Evolutionary conservation across 2,888 invertebrate genomes (phyloP), one percentile per base, ranked within the genome.

Genomic region (Thalpophila matura): DNA sequence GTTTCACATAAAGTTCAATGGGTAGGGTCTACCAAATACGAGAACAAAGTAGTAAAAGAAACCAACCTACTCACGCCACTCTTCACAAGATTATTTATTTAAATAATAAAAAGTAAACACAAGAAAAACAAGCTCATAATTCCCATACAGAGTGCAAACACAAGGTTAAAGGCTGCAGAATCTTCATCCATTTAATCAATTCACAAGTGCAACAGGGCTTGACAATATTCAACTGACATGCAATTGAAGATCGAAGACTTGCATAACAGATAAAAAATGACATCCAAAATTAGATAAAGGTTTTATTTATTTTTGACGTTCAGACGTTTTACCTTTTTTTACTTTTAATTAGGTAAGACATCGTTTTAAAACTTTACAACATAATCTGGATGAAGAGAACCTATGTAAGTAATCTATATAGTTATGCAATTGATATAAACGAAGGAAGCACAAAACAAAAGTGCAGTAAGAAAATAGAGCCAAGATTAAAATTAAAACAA

Each of bases 161-260:
- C 26, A 5, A 1, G 3, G 1, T 42, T 47, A 40, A 66, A 66
- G 4, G 7, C 46, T 3, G 2, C n/a, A 20, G 9, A 57, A 0
- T 57, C 65, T 3, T 64, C 38, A 22, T 66, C 65, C 42, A 66
- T 64, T 65, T 33, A 5, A 12, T 22, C 0, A 22, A 43, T 37
- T 22, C 9, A 22, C 27, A 24, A 27, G 14, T 42, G 18, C 2
- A 2, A 6, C 51, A 6, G n/a, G 5, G 26, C n/a, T 4, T n/a
- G 14, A 3, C 1, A 20, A 12, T n/a, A n/a, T n/a, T n/a, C 16
- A 22, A 1, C 2, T 10, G 4, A 33, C 4, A n/a, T n/a, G 16
- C 22, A 47, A 12, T 14, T 27, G 3, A 14, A 18, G 6, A 7
- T 10, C 9, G 12, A 43, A 18, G 22, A n/a, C n/a, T 31, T 31